Conservation (phyloP, 2,888 invertebrate species). For the Apotomis turbidana region DNA sequence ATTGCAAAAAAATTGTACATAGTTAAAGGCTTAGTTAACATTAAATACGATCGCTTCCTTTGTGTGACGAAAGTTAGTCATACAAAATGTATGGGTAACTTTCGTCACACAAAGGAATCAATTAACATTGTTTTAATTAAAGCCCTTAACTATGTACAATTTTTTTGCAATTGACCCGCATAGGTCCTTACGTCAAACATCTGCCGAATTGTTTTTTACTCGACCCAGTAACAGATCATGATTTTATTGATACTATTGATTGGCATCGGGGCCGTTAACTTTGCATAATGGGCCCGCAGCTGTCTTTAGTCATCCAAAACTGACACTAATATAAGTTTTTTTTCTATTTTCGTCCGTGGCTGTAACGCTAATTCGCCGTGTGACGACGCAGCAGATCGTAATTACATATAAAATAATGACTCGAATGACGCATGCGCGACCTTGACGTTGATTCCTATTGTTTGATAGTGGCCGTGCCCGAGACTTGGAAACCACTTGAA, state of each 20-base stretch:
- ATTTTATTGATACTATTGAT: slow-evolving; percentile 36
- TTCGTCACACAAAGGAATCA: no score
- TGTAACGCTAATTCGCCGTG: slow-evolving; percentile 50
- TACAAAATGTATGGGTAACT: no score
- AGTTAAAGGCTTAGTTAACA: no score
- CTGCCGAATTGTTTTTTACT: slow-evolving; percentile 32
- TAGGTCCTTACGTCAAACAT: slow-evolving; percentile 27
- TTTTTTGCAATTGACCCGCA: no score
- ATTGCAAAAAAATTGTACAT: no score
- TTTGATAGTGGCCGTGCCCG: slow-evolving; percentile 60
- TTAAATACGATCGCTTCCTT: no score
- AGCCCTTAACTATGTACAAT: no score
- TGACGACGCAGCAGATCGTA: slow-evolving; percentile 64
- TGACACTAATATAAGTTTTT: slow-evolving; percentile 36
- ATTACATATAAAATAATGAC: slow-evolving; percentile 72
- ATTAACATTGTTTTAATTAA: no score
- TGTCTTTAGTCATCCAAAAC: slow-evolving; percentile 42
- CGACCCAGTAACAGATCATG: slow-evolving; percentile 26
- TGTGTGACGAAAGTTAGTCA: no score
- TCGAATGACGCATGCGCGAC: slow-evolving; percentile 67
- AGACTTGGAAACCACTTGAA: slow-evolving; percentile 53
- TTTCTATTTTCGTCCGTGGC: slow-evolving; percentile 36
- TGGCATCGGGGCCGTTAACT: slow-evolving; percentile 32
- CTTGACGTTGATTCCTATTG: slow-evolving; percentile 78
- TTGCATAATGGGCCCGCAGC: slow-evolving; percentile 38